phyloP scores from a whole-genome alignment of 2,113 vertebrate species.

The Ictidomys tridecemlineatus region DNA sequence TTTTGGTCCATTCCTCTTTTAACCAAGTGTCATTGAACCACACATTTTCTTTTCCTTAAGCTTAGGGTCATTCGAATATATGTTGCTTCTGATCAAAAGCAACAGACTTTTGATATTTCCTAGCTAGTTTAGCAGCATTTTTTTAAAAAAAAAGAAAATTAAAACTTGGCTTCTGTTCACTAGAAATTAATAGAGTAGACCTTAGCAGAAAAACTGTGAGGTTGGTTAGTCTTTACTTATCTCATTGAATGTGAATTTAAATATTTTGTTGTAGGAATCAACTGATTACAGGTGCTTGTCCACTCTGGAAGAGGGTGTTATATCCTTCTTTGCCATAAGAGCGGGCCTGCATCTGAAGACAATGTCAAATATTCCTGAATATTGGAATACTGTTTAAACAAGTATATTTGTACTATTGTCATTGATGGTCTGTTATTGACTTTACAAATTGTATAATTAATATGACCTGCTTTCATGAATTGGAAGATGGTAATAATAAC shows the following conservation, averaged over 20 bases:
- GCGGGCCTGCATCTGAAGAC: background rate
- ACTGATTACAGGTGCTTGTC: background rate
- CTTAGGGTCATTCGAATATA: background rate
- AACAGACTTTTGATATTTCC: background rate
- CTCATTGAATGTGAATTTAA: background rate
- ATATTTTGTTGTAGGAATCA: background rate
- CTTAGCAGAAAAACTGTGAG: background rate
- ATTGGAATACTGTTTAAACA: background rate
- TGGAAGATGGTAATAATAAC: background rate
- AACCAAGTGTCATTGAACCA: background rate
- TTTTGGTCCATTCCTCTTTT: background rate
- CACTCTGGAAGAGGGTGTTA: background rate
- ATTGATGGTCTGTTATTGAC: background rate
- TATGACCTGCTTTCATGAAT: background rate
- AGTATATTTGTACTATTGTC: background rate
- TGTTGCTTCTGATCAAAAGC: background rate
- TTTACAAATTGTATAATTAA: background rate
- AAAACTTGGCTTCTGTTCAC: background rate
- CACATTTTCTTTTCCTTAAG: background rate
- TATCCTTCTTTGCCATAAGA: background rate
- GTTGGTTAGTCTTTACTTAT: background rate
- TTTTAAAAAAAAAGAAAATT: background rate
- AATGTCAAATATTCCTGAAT: background rate
- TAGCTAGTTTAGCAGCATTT: background rate
- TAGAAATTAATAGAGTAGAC: background rate